phyloP scores from a whole-genome alignment of 2,113 vertebrate genomes.

The Burhinus oedicnemus region DNA sequence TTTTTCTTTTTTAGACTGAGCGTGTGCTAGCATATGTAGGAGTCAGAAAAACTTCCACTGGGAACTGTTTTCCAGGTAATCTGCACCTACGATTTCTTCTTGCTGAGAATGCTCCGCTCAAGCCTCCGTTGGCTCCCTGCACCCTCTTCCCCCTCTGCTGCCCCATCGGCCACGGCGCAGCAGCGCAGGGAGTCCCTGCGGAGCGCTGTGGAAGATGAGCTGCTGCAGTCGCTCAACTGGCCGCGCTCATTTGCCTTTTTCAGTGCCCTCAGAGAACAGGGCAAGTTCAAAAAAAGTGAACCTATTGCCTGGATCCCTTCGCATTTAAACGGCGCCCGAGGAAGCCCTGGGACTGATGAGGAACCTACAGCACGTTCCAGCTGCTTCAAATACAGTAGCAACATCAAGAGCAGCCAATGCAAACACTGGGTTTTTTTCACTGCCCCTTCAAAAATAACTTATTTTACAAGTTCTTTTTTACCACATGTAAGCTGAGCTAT shows the following conservation, averaged over 20 bases:
- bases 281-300: not conserved
- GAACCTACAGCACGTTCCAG: not conserved
- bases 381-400: slow-evolving; percentile 10
- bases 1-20: not conserved
- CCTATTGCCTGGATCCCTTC: not conserved
- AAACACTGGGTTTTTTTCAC: not conserved
- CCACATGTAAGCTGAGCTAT: not conserved
- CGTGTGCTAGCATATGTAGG: not conserved
- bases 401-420: not conserved
- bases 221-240: not conserved
- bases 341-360: not conserved
- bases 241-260: not conserved
- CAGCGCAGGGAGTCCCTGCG: fast-evolving
- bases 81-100: not conserved
- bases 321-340: fast-evolving
- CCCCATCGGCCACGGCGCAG: fast-evolving
- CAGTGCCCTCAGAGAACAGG: not conserved
- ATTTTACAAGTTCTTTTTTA: slow-evolving; percentile 1
- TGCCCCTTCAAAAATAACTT: slow-evolving; percentile 17
- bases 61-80: not conserved
- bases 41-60: not conserved
- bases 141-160: not conserved
- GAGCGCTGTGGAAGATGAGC: not conserved
- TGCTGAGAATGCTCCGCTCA: fast-evolving
- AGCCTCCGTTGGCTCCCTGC: not conserved